Base-by-base conservation (phyloP, 2,113 vertebrate species). In the Pavo muticus region DNA sequence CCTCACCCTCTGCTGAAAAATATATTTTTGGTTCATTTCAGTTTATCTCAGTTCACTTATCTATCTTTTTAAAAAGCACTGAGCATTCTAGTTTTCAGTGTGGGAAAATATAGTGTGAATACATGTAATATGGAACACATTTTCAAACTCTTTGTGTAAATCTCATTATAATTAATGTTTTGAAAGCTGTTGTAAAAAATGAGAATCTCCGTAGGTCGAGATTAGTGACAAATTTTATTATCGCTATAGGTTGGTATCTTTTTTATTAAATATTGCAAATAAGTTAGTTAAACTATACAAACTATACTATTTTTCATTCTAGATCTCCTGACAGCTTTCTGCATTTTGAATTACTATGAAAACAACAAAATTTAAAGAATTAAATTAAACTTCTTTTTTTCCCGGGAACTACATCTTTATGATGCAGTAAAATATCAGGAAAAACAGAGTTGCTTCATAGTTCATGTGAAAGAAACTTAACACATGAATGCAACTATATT, bases 241-340 rank as follows among this genome's bases (percentile, higher is more conserved):
- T 91, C 76, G 95, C 88, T 97, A 91, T 83, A 94, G 72, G 39
- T 90, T 94, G 45, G 21, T 91, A 47, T 97, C 77, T 96, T 9
- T 9, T 97, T 98, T 97, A 97, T 98, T 98, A 97, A 96, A 97
- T 97, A 97, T 96, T 97, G 74, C 92, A 98, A 96, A 97, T 97
- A 96, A 97, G 88, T 80, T 97, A 96, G 97, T 98, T 97, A 97
- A 77, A 94, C 30, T 71, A 18, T 91, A 83, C 11, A 78, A 52
- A 92, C 10, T 72, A 11, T 87, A 93, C 70, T 95, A 84, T 72
- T 95, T 96, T 96, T 95, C 69, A 87, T 81, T 87, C 30, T 94
- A 89, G 68, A 35, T 92, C 71, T 84, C 80, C 56, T 92, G 84
- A 83, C 54, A 76, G 11, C 37, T 93, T 94, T 85, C 40, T 84